Conservation (phyloP, 2,113 vertebrate genomes). For the Numida meleagris region DNA sequence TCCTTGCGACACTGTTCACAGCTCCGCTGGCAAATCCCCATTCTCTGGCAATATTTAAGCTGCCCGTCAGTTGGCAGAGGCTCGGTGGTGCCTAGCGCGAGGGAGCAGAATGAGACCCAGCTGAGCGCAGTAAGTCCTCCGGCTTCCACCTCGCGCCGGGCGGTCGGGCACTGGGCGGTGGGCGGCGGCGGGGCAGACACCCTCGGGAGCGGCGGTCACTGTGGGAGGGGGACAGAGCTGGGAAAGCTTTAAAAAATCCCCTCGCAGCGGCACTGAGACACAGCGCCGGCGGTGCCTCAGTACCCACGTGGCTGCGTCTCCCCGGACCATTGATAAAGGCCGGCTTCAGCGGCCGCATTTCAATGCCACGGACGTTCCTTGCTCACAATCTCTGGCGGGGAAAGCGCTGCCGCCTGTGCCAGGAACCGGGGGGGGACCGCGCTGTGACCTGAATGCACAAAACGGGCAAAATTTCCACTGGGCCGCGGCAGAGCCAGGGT, state of each 20-base stretch:
- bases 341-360: slow-evolving; percentile 35
- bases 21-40: slow-evolving; percentile 61
- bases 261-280: not conserved
- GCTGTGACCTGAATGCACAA: slow-evolving; percentile 66
- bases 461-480: slow-evolving; percentile 62
- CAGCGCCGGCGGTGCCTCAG: not conserved
- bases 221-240: not conserved
- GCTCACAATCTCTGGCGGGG: slow-evolving; percentile 46
- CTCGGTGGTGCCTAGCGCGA: slow-evolving; percentile 33
- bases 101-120: slow-evolving; percentile 52
- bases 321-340: slow-evolving; percentile 6
- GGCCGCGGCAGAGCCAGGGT: not conserved
- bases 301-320: slow-evolving; percentile 29
- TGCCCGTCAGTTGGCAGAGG: slow-evolving; percentile 51
- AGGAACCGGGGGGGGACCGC: slow-evolving; percentile 22
- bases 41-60: slow-evolving; percentile 71
- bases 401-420: slow-evolving; percentile 43
- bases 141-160: not conserved
- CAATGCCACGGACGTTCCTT: slow-evolving; percentile 50
- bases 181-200: not conserved
- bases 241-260: not conserved
- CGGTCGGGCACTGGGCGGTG: not conserved
- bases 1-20: slow-evolving; percentile 59
- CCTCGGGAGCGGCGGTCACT: accelerated
- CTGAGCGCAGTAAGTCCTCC: slow-evolving; percentile 68